Evolutionary conservation across 1,140 invertebrate species (phyloP), one percentile per base, ranked within the genome.

Genomic region (Pseudomyrmex flavicornis): DNA sequence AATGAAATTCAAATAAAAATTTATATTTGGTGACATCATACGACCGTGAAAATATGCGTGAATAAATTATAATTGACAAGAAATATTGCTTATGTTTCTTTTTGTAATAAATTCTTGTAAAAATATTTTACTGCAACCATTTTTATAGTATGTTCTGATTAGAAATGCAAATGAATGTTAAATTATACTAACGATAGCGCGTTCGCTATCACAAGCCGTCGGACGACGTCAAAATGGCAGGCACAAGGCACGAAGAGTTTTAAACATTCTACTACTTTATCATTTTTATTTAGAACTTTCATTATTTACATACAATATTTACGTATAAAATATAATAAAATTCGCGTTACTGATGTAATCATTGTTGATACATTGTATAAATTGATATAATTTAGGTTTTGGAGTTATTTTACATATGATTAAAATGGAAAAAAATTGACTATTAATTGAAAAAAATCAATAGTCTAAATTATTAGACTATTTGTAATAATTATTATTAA

Each of bases 161-260:
- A 70, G 20, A 80, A 70, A 50, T 5, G 22, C 66, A 59, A 61
- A 59, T 35, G 46, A 80, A 72, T 70, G 46, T 59, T 61, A 70
- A 70, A 12, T 72, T 72, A 59, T 58, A 70, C 17, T 17, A 12
- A 52, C 75, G 17, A 17, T 44, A 12, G 10, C 9, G 12, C 4
- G 9, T 77, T 20, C 5, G 20, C 35, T 35, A 35, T 35, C 35
- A 35, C 4, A 35, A 35, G 35, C 35, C 73, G 73, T 83, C 73
- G 73, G 73, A 15, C 15, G n/a, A 0, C 52, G 20, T 56, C 9
- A 17, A 82, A 65, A 76, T 83, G 50, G 61, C 62, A 15, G 17
- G 13, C 26, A 2, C 22, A 7, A 26, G 15, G 7, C 1, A 35
- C 1, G n/a, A 10, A 9, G 44, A 56, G 0, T 22, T 56, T 56